Evolutionary conservation across 1,140 invertebrate genomes (phyloP).

Genomic region (Ips typographus): DNA sequence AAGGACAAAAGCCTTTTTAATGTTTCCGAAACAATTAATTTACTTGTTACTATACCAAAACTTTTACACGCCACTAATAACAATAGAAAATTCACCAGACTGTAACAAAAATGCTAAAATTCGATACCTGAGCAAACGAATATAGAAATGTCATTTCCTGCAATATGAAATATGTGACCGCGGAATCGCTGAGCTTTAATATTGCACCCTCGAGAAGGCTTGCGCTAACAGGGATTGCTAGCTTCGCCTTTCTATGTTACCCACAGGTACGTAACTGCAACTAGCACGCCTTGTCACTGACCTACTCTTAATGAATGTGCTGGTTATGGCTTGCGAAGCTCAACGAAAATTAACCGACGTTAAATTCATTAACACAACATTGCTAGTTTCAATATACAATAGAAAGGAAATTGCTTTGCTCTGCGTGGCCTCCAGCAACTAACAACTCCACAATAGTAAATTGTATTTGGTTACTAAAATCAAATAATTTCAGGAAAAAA

Average conservation of each 20-base stretch:
- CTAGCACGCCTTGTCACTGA: constrained; percentile 2
- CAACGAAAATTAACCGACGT: too few relatives aligned
- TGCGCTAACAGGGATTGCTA: constrained; percentile 5
- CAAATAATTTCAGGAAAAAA: too few relatives aligned
- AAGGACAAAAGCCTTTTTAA: too few relatives aligned
- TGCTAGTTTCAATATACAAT: too few relatives aligned
- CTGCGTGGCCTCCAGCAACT: too few relatives aligned
- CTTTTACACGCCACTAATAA: too few relatives aligned
- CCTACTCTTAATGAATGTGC: not conserved
- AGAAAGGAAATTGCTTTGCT: too few relatives aligned
- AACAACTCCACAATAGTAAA: too few relatives aligned
- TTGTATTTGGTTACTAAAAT: too few relatives aligned
- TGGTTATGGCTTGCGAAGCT: not conserved
- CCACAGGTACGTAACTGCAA: constrained; percentile 1
- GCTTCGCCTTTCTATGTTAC: not conserved
- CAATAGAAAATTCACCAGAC: not conserved
- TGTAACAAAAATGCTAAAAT: not conserved
- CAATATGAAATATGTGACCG: not conserved
- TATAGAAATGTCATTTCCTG: not conserved
- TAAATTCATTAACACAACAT: too few relatives aligned
- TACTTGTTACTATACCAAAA: too few relatives aligned
- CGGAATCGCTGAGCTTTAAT: constrained; percentile 2
- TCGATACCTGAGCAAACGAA: constrained; percentile 3
- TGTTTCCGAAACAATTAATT: too few relatives aligned
- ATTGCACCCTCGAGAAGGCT: not conserved